A percentile compares a stretch with the other conserved stretches of the same genome.
Conservation (phyloP, 2,888 invertebrate species). For the Xanthostigma xanthostigma region DNA sequence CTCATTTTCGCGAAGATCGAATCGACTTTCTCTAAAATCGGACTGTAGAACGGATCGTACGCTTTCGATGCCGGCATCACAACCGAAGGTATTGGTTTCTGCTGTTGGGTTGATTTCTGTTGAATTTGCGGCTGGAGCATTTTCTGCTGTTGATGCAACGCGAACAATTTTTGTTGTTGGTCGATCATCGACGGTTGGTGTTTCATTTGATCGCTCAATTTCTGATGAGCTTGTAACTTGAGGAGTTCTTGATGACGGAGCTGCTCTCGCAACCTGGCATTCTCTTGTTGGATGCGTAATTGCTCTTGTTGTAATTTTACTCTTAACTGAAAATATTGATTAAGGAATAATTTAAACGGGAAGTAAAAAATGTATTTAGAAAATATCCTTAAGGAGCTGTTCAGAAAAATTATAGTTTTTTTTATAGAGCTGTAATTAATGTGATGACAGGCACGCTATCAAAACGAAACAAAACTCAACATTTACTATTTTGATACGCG, state of each 20-base stretch:
- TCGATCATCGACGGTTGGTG: conserved; percentile 8
- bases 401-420: too few species aligned
- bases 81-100: conserved; percentile 14
- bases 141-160: neutral
- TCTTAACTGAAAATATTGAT: conserved; percentile 22
- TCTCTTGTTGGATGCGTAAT: conserved; percentile 25
- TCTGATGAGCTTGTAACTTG: conserved; percentile 26
- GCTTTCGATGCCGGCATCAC: conserved; percentile 12
- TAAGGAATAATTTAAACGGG: too few species aligned
- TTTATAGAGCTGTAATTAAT: too few species aligned
- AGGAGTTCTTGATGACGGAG: conserved; percentile 22
- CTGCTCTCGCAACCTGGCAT: conserved; percentile 25
- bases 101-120: conserved; percentile 8
- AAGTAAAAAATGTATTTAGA: too few species aligned
- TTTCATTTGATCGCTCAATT: conserved; percentile 20
- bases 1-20: conserved; percentile 55
- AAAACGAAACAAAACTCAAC: too few species aligned
- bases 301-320: conserved; percentile 26
- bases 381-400: too few species aligned
- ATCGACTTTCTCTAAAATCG: conserved; percentile 63
- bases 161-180: neutral
- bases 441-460: too few species aligned
- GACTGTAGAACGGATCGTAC: conserved; percentile 55
- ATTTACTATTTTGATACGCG: too few species aligned
- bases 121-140: conserved; percentile 5